phyloP scores from a whole-genome alignment of 2,888 invertebrate species.

The Acrocyrtus sp. region DNA sequence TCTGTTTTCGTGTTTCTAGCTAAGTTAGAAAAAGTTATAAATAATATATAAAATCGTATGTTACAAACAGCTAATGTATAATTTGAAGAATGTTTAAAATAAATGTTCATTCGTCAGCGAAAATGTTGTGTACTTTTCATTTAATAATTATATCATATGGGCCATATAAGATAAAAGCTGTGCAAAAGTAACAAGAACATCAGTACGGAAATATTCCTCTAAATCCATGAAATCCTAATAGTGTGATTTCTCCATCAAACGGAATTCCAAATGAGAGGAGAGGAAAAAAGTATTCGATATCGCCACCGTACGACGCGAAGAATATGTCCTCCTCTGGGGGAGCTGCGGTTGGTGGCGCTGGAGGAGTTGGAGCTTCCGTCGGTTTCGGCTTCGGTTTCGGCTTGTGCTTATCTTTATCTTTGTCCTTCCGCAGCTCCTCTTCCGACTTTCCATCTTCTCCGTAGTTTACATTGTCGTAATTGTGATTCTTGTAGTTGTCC shows the following conservation, averaged over 20 bases:
- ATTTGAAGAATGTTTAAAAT: too few species aligned
- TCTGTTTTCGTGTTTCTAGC: too few species aligned
- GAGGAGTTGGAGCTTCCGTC: neutral
- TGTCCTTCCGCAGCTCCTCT: neutral
- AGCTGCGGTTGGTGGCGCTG: neutral
- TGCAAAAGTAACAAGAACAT: neutral
- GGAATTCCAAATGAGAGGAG: constrained; percentile 59
- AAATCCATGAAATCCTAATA: constrained; percentile 61
- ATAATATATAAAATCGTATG: too few species aligned
- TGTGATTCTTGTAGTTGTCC: neutral
- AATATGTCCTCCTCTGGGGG: constrained; percentile 44
- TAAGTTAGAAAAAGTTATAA: too few species aligned
- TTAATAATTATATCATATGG: too few species aligned
- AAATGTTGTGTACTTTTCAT: too few species aligned
- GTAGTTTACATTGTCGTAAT: neutral
- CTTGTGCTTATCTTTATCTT: constrained; percentile 1
- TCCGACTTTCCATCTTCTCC: neutral
- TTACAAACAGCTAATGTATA: too few species aligned
- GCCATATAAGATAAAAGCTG: too few species aligned
- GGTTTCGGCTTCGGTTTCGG: neutral
- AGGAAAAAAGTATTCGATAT: constrained; percentile 62
- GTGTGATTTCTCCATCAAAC: constrained; percentile 61
- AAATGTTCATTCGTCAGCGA: too few species aligned
- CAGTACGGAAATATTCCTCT: constrained; percentile 59
- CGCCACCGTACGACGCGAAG: constrained; percentile 57